Conservation (phyloP, 2,888 invertebrate species). For the Alcis repandata region DNA sequence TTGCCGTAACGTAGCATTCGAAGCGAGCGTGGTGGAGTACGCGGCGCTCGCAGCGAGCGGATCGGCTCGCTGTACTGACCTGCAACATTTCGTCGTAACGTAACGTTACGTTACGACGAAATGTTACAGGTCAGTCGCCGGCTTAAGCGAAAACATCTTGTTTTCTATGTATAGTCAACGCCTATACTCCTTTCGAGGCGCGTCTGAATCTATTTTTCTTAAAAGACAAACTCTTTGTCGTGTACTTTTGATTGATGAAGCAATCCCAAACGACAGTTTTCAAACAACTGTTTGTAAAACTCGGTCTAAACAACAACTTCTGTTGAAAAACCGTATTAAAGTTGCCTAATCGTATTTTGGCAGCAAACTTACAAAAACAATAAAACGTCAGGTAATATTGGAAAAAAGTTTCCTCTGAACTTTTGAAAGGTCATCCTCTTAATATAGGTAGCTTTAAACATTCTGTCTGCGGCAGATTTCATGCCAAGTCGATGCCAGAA, state of each 20-base stretch:
- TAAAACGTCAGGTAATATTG: conserved; percentile 11
- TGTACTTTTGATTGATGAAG: background rate
- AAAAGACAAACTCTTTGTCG: background rate
- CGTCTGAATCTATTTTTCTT: no score
- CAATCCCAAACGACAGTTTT: conserved; percentile 4
- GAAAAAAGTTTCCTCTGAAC: background rate
- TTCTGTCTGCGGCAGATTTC: conserved; percentile 9
- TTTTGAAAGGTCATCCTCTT: conserved; percentile 17
- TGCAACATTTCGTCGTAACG: no score
- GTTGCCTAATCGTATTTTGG: conserved; percentile 3
- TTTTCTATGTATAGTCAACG: background rate
- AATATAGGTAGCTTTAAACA: conserved; percentile 10
- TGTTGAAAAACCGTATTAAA: background rate
- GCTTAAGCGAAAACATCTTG: no score
- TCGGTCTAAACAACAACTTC: background rate
- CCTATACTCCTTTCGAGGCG: background rate
- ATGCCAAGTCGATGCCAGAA: conserved; percentile 3
- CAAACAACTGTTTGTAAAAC: background rate
- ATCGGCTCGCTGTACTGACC: no score
- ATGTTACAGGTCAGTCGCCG: no score
- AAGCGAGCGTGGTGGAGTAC: no score
- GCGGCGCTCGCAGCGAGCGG: no score
- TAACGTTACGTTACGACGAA: no score
- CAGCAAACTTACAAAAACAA: background rate
- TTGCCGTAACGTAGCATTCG: no score